phyloP scores from a whole-genome alignment of 2,888 invertebrate species.

The Linyphia triangularis region DNA sequence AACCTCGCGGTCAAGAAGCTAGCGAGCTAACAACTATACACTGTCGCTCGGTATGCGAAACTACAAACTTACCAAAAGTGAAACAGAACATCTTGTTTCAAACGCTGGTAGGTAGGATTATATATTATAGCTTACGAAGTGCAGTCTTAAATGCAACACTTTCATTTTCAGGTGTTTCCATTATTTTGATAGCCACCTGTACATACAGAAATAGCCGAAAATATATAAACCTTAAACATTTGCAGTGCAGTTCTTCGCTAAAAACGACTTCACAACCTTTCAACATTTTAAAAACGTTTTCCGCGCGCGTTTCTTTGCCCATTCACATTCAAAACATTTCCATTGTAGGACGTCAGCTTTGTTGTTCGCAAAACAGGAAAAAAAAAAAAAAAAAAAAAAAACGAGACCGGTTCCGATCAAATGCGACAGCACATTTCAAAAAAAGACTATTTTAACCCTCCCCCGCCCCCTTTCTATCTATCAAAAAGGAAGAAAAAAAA shows the following conservation, averaged over 20 bases:
- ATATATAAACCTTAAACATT: no score
- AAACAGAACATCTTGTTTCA: no score
- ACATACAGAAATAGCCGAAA: background rate
- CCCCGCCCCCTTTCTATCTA: background rate
- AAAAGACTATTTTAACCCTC: background rate
- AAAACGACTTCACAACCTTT: no score
- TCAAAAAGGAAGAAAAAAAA: conserved; percentile 12
- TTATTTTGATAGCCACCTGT: background rate
- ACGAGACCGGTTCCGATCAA: background rate
- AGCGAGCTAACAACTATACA: no score
- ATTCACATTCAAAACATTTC: background rate
- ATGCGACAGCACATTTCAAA: background rate
- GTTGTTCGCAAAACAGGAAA: background rate
- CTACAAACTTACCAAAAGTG: no score
- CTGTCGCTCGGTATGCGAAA: no score
- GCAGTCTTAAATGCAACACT: background rate
- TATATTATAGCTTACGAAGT: background rate
- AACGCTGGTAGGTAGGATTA: background rate
- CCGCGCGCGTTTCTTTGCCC: background rate
- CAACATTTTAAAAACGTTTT: background rate
- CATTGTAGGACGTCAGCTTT: background rate
- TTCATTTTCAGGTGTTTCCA: background rate
- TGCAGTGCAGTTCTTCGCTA: no score
- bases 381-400: background rate
- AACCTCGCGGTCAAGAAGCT: no score